These are phyloP conservation scores for Pemphredon lugubris DNA, from an alignment of 2,888 invertebrate genomes.

Conservation along the genomic window DNA sequence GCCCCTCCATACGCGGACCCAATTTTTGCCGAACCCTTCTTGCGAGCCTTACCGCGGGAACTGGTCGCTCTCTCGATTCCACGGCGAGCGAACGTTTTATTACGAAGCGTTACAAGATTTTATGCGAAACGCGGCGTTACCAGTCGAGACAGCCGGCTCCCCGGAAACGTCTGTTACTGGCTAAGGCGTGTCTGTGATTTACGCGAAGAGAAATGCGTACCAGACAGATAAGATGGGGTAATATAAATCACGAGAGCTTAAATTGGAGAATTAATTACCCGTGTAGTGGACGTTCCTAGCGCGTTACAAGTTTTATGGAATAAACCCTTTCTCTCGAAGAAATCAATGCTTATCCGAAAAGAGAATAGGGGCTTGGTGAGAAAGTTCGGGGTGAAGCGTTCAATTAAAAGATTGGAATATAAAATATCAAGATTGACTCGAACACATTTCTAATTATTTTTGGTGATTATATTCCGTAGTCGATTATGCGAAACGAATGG, in stretches of 20 bases:
- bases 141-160: constrained; percentile 13
- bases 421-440: too few species aligned
- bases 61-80: too few species aligned
- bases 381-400: not conserved
- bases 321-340: constrained; percentile 21
- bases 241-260: constrained; percentile 58
- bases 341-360: not conserved
- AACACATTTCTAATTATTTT: too few species aligned
- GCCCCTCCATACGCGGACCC: too few species aligned
- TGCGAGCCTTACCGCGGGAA: too few species aligned
- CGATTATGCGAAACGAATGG: too few species aligned
- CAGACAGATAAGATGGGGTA: constrained; percentile 44
- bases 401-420: too few species aligned
- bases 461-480: too few species aligned
- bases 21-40: too few species aligned
- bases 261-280: constrained; percentile 58
- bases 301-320: constrained; percentile 45
- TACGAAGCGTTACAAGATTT: too few species aligned
- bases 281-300: constrained; percentile 34
- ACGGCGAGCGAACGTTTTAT: too few species aligned
- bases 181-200: constrained; percentile 45
- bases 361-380: not conserved
- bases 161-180: constrained; percentile 29
- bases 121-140: constrained; percentile 8
- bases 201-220: constrained; percentile 42